Evolutionary conservation across 2,113 vertebrate genomes (phyloP).

Genomic region (Furnarius figulus): DNA sequence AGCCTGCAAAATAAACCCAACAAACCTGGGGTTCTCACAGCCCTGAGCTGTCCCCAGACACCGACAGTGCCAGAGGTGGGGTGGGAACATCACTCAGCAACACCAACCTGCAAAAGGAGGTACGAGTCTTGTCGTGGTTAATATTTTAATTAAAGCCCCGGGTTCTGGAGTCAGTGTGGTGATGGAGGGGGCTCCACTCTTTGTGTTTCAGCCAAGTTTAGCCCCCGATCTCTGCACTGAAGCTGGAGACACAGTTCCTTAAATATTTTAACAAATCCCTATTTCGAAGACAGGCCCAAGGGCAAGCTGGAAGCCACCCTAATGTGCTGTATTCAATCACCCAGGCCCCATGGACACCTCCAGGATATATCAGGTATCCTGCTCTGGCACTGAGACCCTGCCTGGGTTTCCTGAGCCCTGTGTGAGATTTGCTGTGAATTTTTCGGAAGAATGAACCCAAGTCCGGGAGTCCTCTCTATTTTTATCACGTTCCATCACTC

Average conservation of each 20-base stretch:
- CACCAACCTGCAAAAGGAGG: background rate
- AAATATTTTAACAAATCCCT: background rate
- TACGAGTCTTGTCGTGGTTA: rapidly evolving
- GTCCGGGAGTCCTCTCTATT: constrained; percentile 21
- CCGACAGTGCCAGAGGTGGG: background rate
- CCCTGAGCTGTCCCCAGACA: rapidly evolving
- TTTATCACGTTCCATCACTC: constrained; percentile 4
- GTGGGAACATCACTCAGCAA: background rate
- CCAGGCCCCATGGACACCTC: background rate
- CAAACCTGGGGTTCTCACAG: background rate
- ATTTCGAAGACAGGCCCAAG: background rate
- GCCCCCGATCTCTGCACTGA: background rate
- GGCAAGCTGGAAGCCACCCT: background rate
- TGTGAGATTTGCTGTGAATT: background rate
- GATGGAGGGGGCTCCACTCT: background rate
- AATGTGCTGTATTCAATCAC: background rate
- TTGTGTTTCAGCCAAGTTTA: background rate
- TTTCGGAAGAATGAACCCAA: background rate
- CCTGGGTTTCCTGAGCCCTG: background rate
- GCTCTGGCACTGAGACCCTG: background rate
- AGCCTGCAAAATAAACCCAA: background rate
- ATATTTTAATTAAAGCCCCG: background rate
- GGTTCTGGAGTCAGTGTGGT: rapidly evolving
- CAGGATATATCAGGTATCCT: background rate
- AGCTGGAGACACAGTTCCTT: background rate